Conservation (phyloP, 2,113 vertebrate genomes). For the Trematomus loennbergii region DNA sequence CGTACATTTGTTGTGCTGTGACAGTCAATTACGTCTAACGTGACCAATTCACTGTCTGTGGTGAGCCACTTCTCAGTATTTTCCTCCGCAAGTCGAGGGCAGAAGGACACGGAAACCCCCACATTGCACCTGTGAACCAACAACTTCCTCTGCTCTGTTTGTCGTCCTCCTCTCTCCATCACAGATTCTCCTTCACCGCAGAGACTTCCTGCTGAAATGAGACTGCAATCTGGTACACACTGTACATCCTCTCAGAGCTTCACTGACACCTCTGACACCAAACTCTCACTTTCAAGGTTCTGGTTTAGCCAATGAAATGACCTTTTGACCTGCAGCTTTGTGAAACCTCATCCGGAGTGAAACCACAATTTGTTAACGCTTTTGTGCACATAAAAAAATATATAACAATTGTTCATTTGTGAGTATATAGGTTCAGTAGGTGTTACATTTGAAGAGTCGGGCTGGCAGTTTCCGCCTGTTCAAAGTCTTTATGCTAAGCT, state of each 20-base stretch:
- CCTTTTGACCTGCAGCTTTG: slow-evolving; percentile 20
- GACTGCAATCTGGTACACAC: neutral
- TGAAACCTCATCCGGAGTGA: slow-evolving; percentile 30
- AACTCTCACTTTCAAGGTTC: slow-evolving; percentile 3
- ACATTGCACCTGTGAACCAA: slow-evolving; percentile 57
- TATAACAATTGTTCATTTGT: neutral
- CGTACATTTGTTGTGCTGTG: slow-evolving; percentile 8
- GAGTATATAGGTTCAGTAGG: no score
- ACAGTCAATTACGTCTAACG: slow-evolving; percentile 23
- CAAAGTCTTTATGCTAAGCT: neutral
- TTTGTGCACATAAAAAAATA: neutral
- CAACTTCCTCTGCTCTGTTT: slow-evolving; percentile 36
- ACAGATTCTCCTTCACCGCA: slow-evolving; percentile 22
- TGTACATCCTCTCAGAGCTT: slow-evolving; percentile 4
- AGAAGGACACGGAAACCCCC: slow-evolving; percentile 60
- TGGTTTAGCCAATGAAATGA: neutral
- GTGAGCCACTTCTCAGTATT: slow-evolving; percentile 27
- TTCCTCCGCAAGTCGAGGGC: slow-evolving; percentile 18
- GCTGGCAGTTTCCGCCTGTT: neutral
- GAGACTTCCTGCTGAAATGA: slow-evolving; percentile 43
- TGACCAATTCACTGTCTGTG: slow-evolving; percentile 52
- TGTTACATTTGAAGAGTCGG: neutral
- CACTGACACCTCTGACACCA: neutral
- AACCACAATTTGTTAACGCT: slow-evolving; percentile 6
- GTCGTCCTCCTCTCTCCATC: slow-evolving; percentile 8